Conservation (phyloP, 2,888 invertebrate genomes). For the Agonopterix alstromeriana region DNA sequence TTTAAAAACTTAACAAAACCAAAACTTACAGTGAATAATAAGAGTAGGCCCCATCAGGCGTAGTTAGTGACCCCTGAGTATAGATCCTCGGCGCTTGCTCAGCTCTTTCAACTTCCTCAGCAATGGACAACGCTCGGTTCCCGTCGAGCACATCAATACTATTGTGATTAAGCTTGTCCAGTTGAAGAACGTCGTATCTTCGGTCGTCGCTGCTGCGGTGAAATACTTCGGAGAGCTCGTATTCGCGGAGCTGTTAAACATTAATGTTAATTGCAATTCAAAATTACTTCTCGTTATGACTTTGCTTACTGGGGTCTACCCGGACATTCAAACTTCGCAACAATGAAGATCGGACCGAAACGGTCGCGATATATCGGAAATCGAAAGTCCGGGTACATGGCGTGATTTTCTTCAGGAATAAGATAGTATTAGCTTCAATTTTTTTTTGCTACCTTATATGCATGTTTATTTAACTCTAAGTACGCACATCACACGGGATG, state of each 20-base stretch:
- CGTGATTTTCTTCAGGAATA: too few species aligned
- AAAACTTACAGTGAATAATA: conserved; percentile 64
- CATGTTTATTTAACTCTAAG: too few species aligned
- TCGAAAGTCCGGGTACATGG: too few species aligned
- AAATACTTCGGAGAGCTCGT: conserved; percentile 91
- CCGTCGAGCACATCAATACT: conserved; percentile 80
- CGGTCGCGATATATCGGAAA: too few species aligned
- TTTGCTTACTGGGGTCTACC: too few species aligned
- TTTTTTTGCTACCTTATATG: too few species aligned
- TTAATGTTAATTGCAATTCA: neutral
- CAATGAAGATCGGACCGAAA: too few species aligned
- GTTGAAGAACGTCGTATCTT: conserved; percentile 82
- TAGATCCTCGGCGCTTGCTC: conserved; percentile 79
- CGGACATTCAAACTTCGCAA: too few species aligned
- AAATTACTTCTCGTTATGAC: neutral
- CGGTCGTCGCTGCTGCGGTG: conserved; percentile 88
- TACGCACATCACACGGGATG: too few species aligned
- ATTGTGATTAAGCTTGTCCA: conserved; percentile 76
- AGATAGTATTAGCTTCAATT: too few species aligned
- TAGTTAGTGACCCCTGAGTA: conserved; percentile 64
- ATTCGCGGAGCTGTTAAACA: conserved; percentile 84
- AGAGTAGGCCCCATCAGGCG: conserved; percentile 61
- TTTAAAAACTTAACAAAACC: too few species aligned
- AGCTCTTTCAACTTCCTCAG: conserved; percentile 87
- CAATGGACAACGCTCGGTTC: conserved; percentile 84